phyloP scores from a whole-genome alignment of 2,888 invertebrate genomes.

The Dysmachus trigonus region DNA sequence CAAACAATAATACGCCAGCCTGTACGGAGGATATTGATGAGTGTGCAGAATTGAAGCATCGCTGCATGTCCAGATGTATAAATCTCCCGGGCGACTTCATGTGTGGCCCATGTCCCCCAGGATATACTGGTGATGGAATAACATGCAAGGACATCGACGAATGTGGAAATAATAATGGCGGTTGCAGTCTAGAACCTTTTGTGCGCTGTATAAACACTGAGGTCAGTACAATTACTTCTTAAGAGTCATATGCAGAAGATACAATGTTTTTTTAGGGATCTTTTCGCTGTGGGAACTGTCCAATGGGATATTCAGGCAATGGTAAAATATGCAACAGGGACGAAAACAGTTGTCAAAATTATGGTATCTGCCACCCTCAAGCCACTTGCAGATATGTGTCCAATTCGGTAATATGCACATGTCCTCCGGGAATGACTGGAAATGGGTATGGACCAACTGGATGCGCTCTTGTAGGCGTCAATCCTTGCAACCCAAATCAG shows the following conservation, averaged over 20 bases:
- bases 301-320: conserved; percentile 86
- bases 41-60: conserved; percentile 74
- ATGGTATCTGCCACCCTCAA: conserved; percentile 77
- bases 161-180: conserved; percentile 83
- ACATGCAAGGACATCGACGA: conserved; percentile 90
- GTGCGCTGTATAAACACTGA: conserved; percentile 89
- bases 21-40: conserved; percentile 90
- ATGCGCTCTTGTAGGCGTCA: conserved; percentile 66
- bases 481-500: conserved; percentile 68
- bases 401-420: conserved; percentile 75
- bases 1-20: conserved; percentile 71
- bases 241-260: background rate
- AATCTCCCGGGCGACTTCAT: conserved; percentile 89
- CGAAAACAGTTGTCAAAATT: conserved; percentile 56
- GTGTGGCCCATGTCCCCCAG: conserved; percentile 87
- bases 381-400: conserved; percentile 82
- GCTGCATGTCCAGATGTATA: conserved; percentile 85
- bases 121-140: conserved; percentile 88
- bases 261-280: conserved; percentile 73
- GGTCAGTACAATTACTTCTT: conserved; percentile 60
- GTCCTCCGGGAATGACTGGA: conserved; percentile 82
- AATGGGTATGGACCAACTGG: conserved; percentile 82
- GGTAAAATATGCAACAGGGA: conserved; percentile 73
- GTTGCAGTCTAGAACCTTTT: conserved; percentile 82
- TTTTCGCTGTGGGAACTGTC: conserved; percentile 85